Evolutionary conservation across 64 coral and sea anemone species (phyloP), one percentile per base, ranked within the genome.

Genomic region (Dendrophyllia cribrosa): DNA sequence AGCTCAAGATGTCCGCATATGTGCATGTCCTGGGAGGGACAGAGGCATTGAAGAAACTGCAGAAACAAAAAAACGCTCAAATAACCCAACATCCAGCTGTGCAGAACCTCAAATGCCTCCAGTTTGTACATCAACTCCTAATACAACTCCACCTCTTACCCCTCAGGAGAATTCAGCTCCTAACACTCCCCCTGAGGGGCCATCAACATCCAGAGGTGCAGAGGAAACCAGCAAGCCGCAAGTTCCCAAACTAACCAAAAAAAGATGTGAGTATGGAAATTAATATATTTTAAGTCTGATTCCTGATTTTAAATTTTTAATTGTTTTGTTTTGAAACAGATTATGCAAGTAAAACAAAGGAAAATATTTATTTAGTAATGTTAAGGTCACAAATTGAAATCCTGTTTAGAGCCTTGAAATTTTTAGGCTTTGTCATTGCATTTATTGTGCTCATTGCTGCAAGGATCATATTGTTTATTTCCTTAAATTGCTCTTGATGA

Each of bases 21-120:
- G 95, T 53, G 95, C 95, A 12, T 97, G 95, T 51, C 95, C 95
- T 25, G 95, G 95, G 1, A 89, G 95, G n/a, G 95, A 97, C 49
- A 86, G 92, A 61, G 58, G 51, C 9, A 94, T 69, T 78, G 91
- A 97, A 44, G 95, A 97, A 47, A 88, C 4, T 34, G 22, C 70
- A 1, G 95, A 97, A 21, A 50, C 53, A 23, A 97, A 94, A n/a
- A 87, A 65, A 69, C 73, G 23, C 9, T 45, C 26, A 15, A 85
- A 3, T 53, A 66, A 47, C 23, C 5, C 17, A 75, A 70, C 11
- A 9, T 25, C 9, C 15, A 25, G 17, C 21, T 43, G 67, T 0
- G 16, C 16, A 23, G 51, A 89, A 6, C 6, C 15, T 25, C 89
- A 91, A 51, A 19, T 66, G 10, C 58, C 70, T 56, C 63, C 44